Conservation (phyloP, 2,113 vertebrate species). For the Pterocles gutturalis region DNA sequence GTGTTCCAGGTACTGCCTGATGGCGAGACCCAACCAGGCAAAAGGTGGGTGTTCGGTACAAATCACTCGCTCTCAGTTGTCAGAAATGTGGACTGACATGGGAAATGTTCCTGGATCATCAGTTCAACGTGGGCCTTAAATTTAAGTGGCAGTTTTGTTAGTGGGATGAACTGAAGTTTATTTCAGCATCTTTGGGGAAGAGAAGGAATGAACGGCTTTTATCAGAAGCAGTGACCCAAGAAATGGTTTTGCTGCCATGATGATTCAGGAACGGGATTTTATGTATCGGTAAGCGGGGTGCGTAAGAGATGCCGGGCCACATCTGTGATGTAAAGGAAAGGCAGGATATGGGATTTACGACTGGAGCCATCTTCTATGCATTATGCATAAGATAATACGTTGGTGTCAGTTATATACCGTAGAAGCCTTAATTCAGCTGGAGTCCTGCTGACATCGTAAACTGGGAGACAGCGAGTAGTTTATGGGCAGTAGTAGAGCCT, state of each 20-base stretch:
- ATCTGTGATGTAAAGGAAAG: slow-evolving; percentile 30
- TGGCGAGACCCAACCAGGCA: background rate
- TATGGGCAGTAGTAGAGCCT: slow-evolving; percentile 47
- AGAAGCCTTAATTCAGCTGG: slow-evolving; percentile 50
- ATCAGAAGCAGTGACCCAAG: background rate
- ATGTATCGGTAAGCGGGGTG: slow-evolving; percentile 2
- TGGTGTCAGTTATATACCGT: slow-evolving; percentile 47
- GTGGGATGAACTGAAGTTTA: background rate
- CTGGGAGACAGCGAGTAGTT: slow-evolving; percentile 51
- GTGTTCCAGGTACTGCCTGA: background rate
- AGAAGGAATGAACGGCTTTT: background rate
- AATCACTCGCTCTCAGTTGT: background rate
- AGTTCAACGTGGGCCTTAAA: background rate
- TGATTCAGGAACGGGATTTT: slow-evolving; percentile 45
- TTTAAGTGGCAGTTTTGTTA: background rate
- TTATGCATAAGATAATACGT: slow-evolving; percentile 59
- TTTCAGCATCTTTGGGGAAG: background rate
- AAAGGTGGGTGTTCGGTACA: background rate
- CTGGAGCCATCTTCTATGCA: slow-evolving; percentile 38
- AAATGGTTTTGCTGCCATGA: background rate
- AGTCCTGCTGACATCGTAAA: slow-evolving; percentile 64
- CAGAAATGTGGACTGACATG: fast-evolving
- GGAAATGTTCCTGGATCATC: background rate
- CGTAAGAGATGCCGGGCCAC: background rate
- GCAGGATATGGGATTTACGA: slow-evolving; percentile 39